Percentiles rank a stretch among this genome's conserved stretches.
These are phyloP conservation scores for Prosopocoilus inquinatus DNA, from an alignment of 2,888 invertebrate species.

Conservation along the genomic window DNA sequence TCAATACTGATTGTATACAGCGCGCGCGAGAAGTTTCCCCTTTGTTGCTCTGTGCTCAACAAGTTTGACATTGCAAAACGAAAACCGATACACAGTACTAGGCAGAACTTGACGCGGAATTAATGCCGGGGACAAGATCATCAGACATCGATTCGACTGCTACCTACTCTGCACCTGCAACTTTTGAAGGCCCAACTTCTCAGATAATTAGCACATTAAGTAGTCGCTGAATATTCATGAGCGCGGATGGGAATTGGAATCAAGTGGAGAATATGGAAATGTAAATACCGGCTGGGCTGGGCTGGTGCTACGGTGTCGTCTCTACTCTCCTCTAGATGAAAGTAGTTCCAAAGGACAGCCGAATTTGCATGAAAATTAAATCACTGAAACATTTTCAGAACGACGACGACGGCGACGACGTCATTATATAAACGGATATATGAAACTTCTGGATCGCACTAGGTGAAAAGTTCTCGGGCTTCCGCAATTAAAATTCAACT, in stretches of 20 bases:
- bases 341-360: slow-evolving; percentile 16
- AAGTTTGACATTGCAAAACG: no score
- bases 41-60: no score
- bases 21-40: no score
- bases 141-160: no score
- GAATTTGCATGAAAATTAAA: slow-evolving; percentile 23
- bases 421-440: slow-evolving; percentile 9
- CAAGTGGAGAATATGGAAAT: slow-evolving; percentile 23
- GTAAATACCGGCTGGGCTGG: slow-evolving; percentile 19
- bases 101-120: no score
- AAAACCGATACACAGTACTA: no score
- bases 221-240: slow-evolving; percentile 25
- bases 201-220: slow-evolving; percentile 27
- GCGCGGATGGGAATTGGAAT: slow-evolving; percentile 21
- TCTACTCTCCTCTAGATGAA: slow-evolving; percentile 6
- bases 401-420: no score
- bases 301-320: slow-evolving; percentile 11
- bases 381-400: slow-evolving; percentile 20
- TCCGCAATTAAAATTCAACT: no score
- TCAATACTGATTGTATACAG: no score
- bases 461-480: slow-evolving; percentile 8
- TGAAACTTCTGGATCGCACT: not conserved
- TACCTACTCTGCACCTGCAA: slow-evolving; percentile 18
- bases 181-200: slow-evolving; percentile 20
- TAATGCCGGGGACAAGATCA: no score